Evolutionary conservation across 1,140 invertebrate genomes (phyloP).

Genomic region (Conus betulinus): DNA sequence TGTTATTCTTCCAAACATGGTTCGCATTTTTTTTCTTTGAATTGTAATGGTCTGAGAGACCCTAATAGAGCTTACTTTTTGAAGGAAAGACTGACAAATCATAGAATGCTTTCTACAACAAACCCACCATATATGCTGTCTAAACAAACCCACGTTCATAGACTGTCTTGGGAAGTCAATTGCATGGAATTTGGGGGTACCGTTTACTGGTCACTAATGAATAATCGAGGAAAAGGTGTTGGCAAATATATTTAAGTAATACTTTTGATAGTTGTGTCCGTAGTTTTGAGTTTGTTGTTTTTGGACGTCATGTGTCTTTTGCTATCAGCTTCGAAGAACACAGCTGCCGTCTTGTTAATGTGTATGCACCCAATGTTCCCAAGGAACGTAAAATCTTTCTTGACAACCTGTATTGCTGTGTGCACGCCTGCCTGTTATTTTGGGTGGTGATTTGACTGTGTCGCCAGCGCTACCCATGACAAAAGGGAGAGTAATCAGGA

Average conservation of each 20-base stretch:
- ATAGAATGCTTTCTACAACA: too few species aligned
- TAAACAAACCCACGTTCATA: conserved; percentile 32
- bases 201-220: conserved; percentile 1
- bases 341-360: conserved; percentile 2
- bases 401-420: too few species aligned
- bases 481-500: background rate
- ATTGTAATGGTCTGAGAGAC: background rate
- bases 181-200: background rate
- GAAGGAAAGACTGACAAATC: background rate
- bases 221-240: background rate
- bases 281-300: conserved; percentile 11
- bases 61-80: background rate
- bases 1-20: background rate
- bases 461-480: background rate
- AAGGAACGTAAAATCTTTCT: background rate
- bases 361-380: conserved; percentile 29
- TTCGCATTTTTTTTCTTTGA: background rate
- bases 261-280: background rate
- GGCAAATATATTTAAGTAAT: conserved; percentile 18
- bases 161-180: too few species aligned
- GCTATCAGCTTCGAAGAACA: background rate
- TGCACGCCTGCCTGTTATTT: too few species aligned
- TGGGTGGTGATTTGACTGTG: conserved; percentile 36
- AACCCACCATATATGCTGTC: conserved; percentile 16
- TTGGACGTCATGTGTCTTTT: conserved; percentile 15